These are phyloP conservation scores for Drosophila kuntzei DNA, from an alignment of 2,888 invertebrate genomes.

Conservation along the genomic window DNA sequence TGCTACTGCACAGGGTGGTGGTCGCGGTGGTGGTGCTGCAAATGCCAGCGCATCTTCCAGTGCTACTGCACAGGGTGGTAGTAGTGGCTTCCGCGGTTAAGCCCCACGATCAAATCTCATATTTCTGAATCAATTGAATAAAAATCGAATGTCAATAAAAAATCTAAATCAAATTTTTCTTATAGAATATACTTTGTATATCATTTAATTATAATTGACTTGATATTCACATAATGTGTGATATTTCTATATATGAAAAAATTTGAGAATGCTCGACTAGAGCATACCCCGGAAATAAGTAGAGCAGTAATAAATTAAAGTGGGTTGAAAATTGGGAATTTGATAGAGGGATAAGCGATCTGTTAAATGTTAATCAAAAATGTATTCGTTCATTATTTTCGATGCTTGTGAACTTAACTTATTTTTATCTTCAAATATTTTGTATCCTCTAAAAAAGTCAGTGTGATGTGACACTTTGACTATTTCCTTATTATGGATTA, in stretches of 20 bases:
- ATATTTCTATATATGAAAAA: not conserved
- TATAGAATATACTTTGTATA: not conserved
- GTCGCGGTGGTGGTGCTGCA: slow-evolving; percentile 23
- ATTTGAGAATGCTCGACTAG: not conserved
- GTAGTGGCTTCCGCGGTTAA: slow-evolving; percentile 29
- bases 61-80: slow-evolving; percentile 6
- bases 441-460: no score
- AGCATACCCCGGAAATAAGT: not conserved
- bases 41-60: slow-evolving; percentile 23
- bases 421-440: no score
- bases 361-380: not conserved
- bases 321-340: not conserved
- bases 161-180: not conserved
- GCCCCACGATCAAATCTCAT: not conserved
- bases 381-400: not conserved
- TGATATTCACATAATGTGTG: not conserved
- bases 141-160: slow-evolving; percentile 46
- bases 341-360: not conserved
- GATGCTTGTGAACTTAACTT: no score
- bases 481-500: not conserved
- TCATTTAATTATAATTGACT: not conserved
- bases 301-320: not conserved
- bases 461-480: not conserved
- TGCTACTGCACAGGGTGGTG: slow-evolving; percentile 8
- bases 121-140: slow-evolving; percentile 19